Evolutionary conservation across 2,888 invertebrate species (phyloP), one percentile per base, ranked within the genome.

Genomic region (Anarsia innoxiella): DNA sequence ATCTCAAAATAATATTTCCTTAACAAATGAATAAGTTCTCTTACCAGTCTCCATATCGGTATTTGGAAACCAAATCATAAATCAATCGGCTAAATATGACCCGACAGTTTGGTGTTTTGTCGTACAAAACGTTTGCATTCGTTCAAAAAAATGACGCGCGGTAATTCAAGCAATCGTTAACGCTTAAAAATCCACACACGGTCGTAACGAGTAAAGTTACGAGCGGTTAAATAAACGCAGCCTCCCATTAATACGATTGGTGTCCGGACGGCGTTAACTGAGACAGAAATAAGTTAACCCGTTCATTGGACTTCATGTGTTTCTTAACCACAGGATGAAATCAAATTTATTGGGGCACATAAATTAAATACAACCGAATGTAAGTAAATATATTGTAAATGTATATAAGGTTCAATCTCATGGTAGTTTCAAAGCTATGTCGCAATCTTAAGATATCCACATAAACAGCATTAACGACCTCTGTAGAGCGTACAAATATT

Each of bases 191-290:
- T 74, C 74, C 66, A 73, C 73, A 71, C 64, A 59, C 61, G 58
- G 61, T 70, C 68, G 65, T 76, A 70, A 77, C 72, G 59, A 67
- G 56, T 49, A 62, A 56, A 66, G 69, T 83, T 77, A 80, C 77
- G 75, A 79, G 68, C 78, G 69, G 72, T 80, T 75, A 82, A 80
- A 82, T 79, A 82, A 79, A 80, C 73, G 64, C 59, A 64, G 69
- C 65, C 67, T 66, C 62, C 70, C 74, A 76, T 79, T 76, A 76
- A 73, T 60, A 63, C 66, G 62, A 73, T 75, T 66, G 65, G 60
- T 51, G 65, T 59, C 60, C 54, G 56, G 59, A 56, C 58, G 60
- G 64, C 60, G 60, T 66, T 60, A 64, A 66, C 65, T 51, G 59
- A 57, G 66, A 67, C 75, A 73, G 68, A 80, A 83, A 82, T 82